phyloP scores from a whole-genome alignment of 2,113 vertebrate species.

The Chloropsis hardwickii region DNA sequence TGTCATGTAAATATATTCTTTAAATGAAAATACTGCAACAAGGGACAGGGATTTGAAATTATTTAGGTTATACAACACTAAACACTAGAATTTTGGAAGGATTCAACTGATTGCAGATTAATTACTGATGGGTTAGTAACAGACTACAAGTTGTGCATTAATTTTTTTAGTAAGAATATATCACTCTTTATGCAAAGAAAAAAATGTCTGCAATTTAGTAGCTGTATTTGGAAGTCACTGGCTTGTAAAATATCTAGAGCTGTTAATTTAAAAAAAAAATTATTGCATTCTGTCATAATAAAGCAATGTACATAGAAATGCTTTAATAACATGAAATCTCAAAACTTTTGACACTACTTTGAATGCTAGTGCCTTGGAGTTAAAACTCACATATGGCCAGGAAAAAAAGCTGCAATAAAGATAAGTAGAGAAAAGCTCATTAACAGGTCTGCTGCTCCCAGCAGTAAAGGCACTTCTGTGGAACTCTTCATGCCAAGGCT shows the following conservation, averaged over 20 bases:
- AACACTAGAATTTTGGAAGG: background rate
- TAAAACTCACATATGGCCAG: background rate
- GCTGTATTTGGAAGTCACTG: background rate
- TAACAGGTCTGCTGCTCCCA: background rate
- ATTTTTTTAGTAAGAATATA: background rate
- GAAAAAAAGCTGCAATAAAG: background rate
- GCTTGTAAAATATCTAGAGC: background rate
- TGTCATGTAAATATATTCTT: background rate
- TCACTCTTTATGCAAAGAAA: background rate
- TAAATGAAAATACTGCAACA: background rate
- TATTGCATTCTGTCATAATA: background rate
- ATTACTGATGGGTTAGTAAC: background rate
- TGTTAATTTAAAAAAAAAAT: background rate
- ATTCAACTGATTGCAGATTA: background rate
- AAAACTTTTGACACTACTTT: background rate
- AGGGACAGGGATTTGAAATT: background rate
- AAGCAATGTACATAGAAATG: background rate
- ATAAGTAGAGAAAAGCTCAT: background rate
- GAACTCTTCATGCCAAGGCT: background rate
- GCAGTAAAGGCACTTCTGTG: background rate
- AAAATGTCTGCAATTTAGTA: background rate
- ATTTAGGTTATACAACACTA: background rate
- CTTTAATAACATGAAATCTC: background rate
- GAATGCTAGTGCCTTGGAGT: background rate
- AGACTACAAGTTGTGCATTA: background rate